Evolutionary conservation across 2,888 invertebrate genomes (phyloP).

Genomic region (Scaptomyza cyrtandrae): DNA sequence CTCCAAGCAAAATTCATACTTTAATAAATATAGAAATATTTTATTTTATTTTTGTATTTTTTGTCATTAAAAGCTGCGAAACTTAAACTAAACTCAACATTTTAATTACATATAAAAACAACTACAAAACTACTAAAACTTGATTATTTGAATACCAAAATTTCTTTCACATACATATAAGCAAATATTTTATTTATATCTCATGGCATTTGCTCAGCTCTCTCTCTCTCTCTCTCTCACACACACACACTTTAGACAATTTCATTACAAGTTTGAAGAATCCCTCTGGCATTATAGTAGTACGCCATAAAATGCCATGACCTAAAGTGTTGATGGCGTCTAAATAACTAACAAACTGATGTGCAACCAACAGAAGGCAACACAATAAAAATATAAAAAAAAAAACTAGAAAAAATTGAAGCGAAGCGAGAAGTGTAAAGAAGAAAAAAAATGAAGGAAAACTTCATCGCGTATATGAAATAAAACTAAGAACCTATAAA

Average conservation of each 20-base stretch:
- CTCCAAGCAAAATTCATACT: too few species aligned
- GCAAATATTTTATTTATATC: background rate
- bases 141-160: background rate
- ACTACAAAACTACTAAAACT: background rate
- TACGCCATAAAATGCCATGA: constrained; percentile 24
- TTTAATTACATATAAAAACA: too few species aligned
- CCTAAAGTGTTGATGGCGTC: constrained; percentile 53
- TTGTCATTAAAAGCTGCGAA: too few species aligned
- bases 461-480: constrained; percentile 53
- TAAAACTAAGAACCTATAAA: constrained; percentile 67
- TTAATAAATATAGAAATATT: too few species aligned
- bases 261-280: constrained; percentile 17
- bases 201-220: background rate
- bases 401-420: background rate
- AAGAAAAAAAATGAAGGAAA: constrained; percentile 8
- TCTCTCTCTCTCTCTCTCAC: too few species aligned
- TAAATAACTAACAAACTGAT: constrained; percentile 50
- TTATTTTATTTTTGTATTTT: too few species aligned
- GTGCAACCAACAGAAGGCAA: constrained; percentile 26
- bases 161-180: background rate
- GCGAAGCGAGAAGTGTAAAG: background rate
- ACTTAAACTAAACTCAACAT: too few species aligned
- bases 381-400: constrained; percentile 24
- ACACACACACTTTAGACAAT: background rate
- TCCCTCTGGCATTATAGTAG: constrained; percentile 16